Percentiles rank a stretch among this genome's conserved stretches.
These are phyloP conservation scores for Metridium senile DNA, from an alignment of 92 coral and sea anemone genomes.

Conservation along the genomic window DNA sequence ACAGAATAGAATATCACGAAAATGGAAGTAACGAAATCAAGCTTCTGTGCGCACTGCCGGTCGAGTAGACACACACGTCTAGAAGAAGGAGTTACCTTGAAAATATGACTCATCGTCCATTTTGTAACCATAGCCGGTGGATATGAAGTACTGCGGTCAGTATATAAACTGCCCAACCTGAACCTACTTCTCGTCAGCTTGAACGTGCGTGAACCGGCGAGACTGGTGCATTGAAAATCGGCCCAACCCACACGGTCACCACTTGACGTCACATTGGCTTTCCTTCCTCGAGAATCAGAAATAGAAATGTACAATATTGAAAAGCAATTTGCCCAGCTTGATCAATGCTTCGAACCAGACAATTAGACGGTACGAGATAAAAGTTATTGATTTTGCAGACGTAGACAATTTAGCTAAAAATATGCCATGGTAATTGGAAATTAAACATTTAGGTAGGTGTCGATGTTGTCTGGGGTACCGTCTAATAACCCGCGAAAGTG, in stretches of 20 bases:
- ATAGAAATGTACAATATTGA: constrained; percentile 6
- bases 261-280: constrained; percentile 18
- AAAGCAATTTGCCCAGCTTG: constrained; percentile 6
- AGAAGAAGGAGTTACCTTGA: constrained; percentile 6
- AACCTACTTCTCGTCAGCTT: background rate
- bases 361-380: background rate
- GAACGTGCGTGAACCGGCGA: constrained; percentile 6
- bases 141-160: constrained; percentile 7
- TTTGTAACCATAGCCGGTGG: background rate
- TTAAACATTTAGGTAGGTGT: background rate
- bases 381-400: background rate
- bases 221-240: background rate
- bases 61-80: background rate
- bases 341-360: constrained; percentile 2
- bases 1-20: constrained; percentile 3
- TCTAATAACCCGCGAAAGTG: background rate
- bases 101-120: constrained; percentile 7
- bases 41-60: background rate
- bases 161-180: constrained; percentile 2
- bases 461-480: constrained; percentile 7
- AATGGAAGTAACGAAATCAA: background rate
- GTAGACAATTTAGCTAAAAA: background rate
- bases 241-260: constrained; percentile 15
- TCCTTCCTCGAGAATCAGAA: constrained; percentile 12
- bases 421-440: background rate